Evolutionary conservation across 2,888 invertebrate species (phyloP), one percentile per base, ranked within the genome.

Genomic region (Ecliptopera silaceata): DNA sequence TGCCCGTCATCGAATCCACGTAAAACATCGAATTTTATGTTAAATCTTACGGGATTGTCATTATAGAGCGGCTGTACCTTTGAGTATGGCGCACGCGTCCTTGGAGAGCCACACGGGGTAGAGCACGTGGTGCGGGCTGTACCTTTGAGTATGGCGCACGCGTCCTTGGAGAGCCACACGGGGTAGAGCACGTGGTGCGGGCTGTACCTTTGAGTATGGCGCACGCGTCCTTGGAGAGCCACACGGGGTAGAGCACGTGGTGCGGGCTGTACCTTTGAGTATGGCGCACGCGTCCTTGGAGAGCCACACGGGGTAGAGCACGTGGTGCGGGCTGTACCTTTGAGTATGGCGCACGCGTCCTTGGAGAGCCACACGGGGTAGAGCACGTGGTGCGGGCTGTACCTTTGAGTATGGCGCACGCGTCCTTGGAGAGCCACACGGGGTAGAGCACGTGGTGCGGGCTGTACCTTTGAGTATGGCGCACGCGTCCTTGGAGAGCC

Each of bases 151-250:
- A 90, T 88, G 63, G 86, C 77, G 31, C 88, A 88, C 61, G 88
- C 87, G 70, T 88, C 87, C 74, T 81, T 82, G 70, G 83, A 83
- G 22, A 89, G 83, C 99, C 99, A 99, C 12, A 99, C 98, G 11
- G 99, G 99, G 90, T 99, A 99, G 15, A 98, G 93, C 51, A 99
- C 99, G 88, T 99, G 99, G 82, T 99, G n/a, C n/a, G n/a, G n/a
- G n/a, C n/a, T n/a, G n/a, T n/a, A 86, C 87, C 88, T 61, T 89
- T 90, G 70, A 89, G 86, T 58, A 90, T 88, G 63, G 86, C 77
- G 31, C 88, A 88, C 61, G 88, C 87, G 70, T 88, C 87, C 74
- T 81, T 82, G 70, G 83, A 83, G 22, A 89, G 83, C 99, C 99
- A 99, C 12, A 99, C 98, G 11, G 99, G 99, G 90, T 99, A 99